phyloP scores from a whole-genome alignment of 2,888 invertebrate genomes.

The Argyra leucocephala region DNA sequence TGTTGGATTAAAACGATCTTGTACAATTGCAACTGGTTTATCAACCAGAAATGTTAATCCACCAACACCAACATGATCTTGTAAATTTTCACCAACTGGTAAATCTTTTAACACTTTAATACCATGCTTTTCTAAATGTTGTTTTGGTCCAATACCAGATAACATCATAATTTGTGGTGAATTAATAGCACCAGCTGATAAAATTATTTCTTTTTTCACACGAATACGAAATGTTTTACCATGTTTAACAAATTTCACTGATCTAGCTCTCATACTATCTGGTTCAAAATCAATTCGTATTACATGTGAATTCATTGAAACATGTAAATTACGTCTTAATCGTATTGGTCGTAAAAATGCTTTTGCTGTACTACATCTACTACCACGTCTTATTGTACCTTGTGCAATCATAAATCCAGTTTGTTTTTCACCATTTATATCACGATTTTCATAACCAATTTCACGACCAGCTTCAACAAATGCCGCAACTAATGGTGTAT shows the following conservation, averaged over 20 bases:
- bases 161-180: slow-evolving; percentile 86
- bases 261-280: slow-evolving; percentile 61
- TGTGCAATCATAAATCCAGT: slow-evolving; percentile 76
- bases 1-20: slow-evolving; percentile 66
- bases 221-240: slow-evolving; percentile 59
- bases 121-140: slow-evolving; percentile 59
- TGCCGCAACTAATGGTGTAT: slow-evolving; percentile 69
- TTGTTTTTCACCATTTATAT: slow-evolving; percentile 71
- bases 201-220: slow-evolving; percentile 73
- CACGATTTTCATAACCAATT: slow-evolving; percentile 72
- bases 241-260: slow-evolving; percentile 69
- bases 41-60: slow-evolving; percentile 57
- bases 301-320: slow-evolving; percentile 70
- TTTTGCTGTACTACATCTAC: slow-evolving; percentile 77
- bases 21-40: slow-evolving; percentile 74
- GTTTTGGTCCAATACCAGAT: slow-evolving; percentile 69
- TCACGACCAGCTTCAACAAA: slow-evolving; percentile 74
- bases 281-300: slow-evolving; percentile 67
- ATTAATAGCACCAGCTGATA: slow-evolving; percentile 86
- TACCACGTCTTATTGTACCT: slow-evolving; percentile 67
- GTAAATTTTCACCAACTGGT: slow-evolving; percentile 70
- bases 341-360: slow-evolving; percentile 74
- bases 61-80: slow-evolving; percentile 82
- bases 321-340: slow-evolving; percentile 66
- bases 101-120: slow-evolving; percentile 67